Evolutionary conservation across 1,140 invertebrate species (phyloP).

Genomic region (Drosophila insularis): DNA sequence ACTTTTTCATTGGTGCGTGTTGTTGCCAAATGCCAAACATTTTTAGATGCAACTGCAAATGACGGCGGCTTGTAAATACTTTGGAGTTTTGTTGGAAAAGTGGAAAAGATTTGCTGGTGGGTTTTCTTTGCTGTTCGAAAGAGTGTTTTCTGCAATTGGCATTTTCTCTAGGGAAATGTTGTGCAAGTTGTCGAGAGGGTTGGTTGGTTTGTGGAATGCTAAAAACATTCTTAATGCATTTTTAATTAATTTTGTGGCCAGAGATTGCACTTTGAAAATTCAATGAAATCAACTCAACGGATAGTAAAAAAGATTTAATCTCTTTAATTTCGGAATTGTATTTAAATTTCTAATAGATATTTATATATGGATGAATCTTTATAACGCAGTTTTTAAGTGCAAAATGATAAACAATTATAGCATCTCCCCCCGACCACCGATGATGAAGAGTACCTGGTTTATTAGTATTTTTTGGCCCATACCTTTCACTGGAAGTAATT

Average conservation of each 20-base stretch:
- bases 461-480: neutral
- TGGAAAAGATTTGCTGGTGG: constrained; percentile 67
- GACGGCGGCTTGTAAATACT: constrained; percentile 73
- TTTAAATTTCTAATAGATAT: too few relatives aligned
- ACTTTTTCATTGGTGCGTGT: constrained; percentile 74
- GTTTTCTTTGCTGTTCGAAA: constrained; percentile 2
- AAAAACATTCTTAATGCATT: constrained; percentile 67
- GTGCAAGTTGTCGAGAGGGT: neutral
- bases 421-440: too few relatives aligned
- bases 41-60: constrained; percentile 77
- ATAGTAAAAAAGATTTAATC: neutral
- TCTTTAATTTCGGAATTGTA: too few relatives aligned
- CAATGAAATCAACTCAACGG: neutral
- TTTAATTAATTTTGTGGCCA: constrained; percentile 73
- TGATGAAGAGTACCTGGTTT: neutral
- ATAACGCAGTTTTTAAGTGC: too few relatives aligned
- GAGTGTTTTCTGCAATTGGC: constrained; percentile 44
- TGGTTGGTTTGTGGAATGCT: constrained; percentile 11
- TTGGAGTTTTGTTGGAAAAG: constrained; percentile 68
- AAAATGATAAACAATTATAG: neutral
- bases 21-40: constrained; percentile 79
- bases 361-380: too few relatives aligned
- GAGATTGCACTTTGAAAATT: constrained; percentile 19
- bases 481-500: constrained; percentile 1
- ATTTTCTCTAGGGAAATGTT: constrained; percentile 29